Percentiles rank a stretch among this genome's conserved stretches.
phyloP scores from a whole-genome alignment of 2,797 vertebrate genomes.

The Silurus aristotelis region DNA sequence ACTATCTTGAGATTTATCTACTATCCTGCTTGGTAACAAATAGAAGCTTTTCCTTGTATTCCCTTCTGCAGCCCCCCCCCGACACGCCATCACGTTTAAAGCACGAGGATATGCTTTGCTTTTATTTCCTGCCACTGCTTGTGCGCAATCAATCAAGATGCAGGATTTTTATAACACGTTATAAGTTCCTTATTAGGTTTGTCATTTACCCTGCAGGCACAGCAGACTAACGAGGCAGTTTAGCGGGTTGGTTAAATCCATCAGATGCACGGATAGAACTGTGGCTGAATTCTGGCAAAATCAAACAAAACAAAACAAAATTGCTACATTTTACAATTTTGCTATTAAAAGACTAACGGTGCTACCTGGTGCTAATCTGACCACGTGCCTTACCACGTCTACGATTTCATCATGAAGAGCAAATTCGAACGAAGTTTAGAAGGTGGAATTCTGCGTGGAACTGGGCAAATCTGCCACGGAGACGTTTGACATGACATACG shows the following conservation, averaged over 20 bases:
- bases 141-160: neutral
- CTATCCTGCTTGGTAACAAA: slow-evolving; percentile 23
- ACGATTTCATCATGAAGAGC: too few species aligned
- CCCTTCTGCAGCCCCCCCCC: neutral
- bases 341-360: too few species aligned
- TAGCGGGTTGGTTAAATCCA: neutral
- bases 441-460: too few species aligned
- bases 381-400: too few species aligned
- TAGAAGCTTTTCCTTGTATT: neutral
- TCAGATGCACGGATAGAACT: neutral
- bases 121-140: neutral
- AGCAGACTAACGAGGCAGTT: neutral
- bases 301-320: neutral
- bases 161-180: neutral
- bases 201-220: neutral
- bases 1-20: slow-evolving; percentile 11
- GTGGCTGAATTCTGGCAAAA: neutral
- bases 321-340: too few species aligned
- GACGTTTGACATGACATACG: too few species aligned
- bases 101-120: neutral
- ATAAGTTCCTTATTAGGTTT: neutral
- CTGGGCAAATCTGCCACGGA: too few species aligned
- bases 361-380: too few species aligned
- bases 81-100: neutral
- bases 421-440: too few species aligned